phyloP scores from a whole-genome alignment of 1,140 invertebrate species.

The Heliconius congener region DNA sequence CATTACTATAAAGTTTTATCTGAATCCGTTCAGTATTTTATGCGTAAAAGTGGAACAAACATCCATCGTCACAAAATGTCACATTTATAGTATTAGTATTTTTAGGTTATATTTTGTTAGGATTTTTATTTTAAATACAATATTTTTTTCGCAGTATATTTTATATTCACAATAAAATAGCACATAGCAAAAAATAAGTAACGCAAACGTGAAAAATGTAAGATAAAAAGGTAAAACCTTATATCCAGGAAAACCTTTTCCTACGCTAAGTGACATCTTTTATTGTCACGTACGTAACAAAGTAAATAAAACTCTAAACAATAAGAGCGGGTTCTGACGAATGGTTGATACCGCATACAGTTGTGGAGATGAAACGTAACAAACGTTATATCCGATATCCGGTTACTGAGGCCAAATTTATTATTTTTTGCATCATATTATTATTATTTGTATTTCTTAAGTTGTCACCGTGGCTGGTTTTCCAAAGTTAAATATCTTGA shows the following conservation, averaged over 20 bases:
- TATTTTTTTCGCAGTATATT: not conserved
- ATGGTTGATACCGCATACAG: slow-evolving; percentile 8
- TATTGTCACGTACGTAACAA: slow-evolving; percentile 14
- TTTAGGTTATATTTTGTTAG: too few relatives aligned
- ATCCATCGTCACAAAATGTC: too few relatives aligned
- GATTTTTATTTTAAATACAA: too few relatives aligned
- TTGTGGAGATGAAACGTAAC: slow-evolving; percentile 18
- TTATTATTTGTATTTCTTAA: not conserved
- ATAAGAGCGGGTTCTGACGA: slow-evolving; percentile 18
- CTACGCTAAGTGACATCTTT: slow-evolving; percentile 1
- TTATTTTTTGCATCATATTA: slow-evolving; percentile 10
- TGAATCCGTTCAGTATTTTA: too few relatives aligned
- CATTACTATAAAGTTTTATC: too few relatives aligned
- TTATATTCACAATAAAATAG: not conserved
- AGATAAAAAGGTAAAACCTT: not conserved
- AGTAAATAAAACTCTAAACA: slow-evolving; percentile 22
- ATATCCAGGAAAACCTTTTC: not conserved
- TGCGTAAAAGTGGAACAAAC: too few relatives aligned
- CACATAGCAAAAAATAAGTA: not conserved
- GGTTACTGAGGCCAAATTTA: slow-evolving; percentile 7
- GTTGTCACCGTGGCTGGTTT: too few relatives aligned
- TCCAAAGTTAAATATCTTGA: too few relatives aligned
- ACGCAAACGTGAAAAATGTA: not conserved
- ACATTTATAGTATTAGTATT: too few relatives aligned
- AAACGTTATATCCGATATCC: not conserved